Base-by-base conservation (phyloP, 2,113 vertebrate genomes). In the Agapornis roseicollis region DNA sequence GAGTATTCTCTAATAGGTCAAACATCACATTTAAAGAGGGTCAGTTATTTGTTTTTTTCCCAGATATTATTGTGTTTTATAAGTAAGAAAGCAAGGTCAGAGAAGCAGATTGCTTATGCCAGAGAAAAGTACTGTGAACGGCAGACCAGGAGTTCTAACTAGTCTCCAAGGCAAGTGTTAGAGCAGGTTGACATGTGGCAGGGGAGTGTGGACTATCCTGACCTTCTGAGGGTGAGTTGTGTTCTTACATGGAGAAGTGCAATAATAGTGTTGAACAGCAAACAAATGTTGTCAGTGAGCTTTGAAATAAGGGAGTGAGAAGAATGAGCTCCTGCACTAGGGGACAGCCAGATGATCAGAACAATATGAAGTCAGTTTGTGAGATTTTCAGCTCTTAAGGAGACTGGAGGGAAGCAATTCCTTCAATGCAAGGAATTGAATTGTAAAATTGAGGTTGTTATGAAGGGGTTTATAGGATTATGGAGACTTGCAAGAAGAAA, bases 231-330 rank as follows among this genome's bases (percentile, higher is more conserved):
- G 65, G 4, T 4, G 2, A 64, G 42, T 69, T 46, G 76, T 89
- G 31, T 46, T 80, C 88, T 77, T 27, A 31, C 24, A 15, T 5
- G 37, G 69, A 78, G 46, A 85, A 87, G 49, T 44, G 33, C 27
- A 27, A 17, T 56, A 49, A 19, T 20, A 76, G 46, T 3, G 24
- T 35, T 88, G 50, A 78, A 60, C 63, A 80, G 42, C 68, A 82
- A 90, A 29, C 17, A 50, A 66, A 22, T n/a, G 19, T 72, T 95
- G 39, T 77, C 44, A 80, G 41, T 42, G 64, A 85, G 29, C 50
- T 97, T 83, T 88, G 41, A 93, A 94, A 85, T 70, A 49, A 91
- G 28, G 35, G 35, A 88, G 7, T 46, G 74, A 82, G 68, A 96
- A 85, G 46, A 80, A 74, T 60, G 55, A n/a, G 70, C 29, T 86